Evolutionary conservation across 2,113 vertebrate genomes (phyloP).

Genomic region (Pitta sordida): DNA sequence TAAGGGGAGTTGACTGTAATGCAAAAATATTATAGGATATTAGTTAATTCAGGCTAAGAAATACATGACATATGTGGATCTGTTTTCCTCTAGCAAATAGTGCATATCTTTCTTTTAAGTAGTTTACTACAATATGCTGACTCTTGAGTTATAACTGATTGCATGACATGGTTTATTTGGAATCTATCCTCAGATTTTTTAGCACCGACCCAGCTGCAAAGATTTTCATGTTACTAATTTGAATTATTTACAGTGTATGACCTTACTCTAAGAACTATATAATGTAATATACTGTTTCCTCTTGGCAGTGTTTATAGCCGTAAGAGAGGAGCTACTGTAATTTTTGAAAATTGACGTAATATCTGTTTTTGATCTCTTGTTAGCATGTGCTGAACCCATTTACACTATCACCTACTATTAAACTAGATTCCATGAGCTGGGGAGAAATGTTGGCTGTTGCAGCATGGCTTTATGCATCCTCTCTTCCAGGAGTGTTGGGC

Average conservation of each 20-base stretch:
- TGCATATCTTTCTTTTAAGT: background rate
- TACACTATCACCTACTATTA: conserved; percentile 8
- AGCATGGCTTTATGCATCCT: background rate
- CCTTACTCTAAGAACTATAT: background rate
- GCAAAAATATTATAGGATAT: background rate
- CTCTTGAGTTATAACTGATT: background rate
- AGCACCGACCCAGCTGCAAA: conserved; percentile 11
- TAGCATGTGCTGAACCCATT: background rate
- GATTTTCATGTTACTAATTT: conserved; percentile 2
- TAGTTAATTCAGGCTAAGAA: background rate
- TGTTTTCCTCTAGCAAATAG: background rate
- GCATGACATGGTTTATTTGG: conserved; percentile 1
- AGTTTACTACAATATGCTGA: background rate
- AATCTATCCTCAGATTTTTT: conserved; percentile 41
- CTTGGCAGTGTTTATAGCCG: background rate
- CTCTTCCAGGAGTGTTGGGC: background rate
- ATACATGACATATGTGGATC: background rate
- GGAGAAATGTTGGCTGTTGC: background rate
- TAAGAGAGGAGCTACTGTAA: background rate
- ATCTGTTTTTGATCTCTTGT: conserved; percentile 1
- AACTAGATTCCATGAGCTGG: background rate
- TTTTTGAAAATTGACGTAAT: conserved; percentile 20
- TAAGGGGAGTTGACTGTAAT: no score
- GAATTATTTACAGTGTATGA: conserved; percentile 18
- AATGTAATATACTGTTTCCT: background rate